phyloP scores from a whole-genome alignment of 1,140 invertebrate species.

The Semibalanus balanoides region DNA sequence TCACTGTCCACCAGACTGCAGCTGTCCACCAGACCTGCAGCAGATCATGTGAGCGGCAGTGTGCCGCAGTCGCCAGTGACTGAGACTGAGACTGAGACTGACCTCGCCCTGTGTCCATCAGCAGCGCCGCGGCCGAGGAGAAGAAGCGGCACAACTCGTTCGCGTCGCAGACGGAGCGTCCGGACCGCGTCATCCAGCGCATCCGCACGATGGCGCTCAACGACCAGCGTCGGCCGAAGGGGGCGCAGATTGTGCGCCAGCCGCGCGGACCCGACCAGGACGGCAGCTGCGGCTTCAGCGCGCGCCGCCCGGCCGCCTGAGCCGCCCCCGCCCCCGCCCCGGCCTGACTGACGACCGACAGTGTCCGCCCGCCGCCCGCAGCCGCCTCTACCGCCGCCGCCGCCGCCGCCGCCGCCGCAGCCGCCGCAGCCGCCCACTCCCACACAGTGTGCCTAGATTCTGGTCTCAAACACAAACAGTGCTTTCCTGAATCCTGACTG shows the following conservation, averaged over 20 bases:
- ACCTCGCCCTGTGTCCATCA: neutral
- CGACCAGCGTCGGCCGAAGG: neutral
- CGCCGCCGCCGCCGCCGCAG: neutral
- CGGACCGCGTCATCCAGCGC: neutral
- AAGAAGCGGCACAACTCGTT: neutral
- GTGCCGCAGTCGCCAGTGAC: too few relatives aligned
- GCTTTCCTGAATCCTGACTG: neutral
- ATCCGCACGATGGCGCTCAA: neutral
- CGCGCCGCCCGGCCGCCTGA: neutral
- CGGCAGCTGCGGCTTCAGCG: neutral
- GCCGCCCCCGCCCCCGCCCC: neutral
- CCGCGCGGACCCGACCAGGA: neutral
- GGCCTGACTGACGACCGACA: neutral
- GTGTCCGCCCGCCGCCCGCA: neutral
- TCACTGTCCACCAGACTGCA: too few relatives aligned
- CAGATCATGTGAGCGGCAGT: too few relatives aligned
- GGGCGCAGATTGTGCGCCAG: neutral
- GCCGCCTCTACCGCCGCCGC: neutral
- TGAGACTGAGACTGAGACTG: too few relatives aligned
- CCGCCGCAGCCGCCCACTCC: neutral
- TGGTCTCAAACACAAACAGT: slow-evolving; percentile 4
- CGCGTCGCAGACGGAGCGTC: neutral
- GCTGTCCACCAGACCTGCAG: too few relatives aligned
- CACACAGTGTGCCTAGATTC: slow-evolving; percentile 3
- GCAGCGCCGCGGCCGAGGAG: neutral